Evolutionary conservation across 2,888 invertebrate genomes (phyloP).

Genomic region (Brachylomia viminalis): DNA sequence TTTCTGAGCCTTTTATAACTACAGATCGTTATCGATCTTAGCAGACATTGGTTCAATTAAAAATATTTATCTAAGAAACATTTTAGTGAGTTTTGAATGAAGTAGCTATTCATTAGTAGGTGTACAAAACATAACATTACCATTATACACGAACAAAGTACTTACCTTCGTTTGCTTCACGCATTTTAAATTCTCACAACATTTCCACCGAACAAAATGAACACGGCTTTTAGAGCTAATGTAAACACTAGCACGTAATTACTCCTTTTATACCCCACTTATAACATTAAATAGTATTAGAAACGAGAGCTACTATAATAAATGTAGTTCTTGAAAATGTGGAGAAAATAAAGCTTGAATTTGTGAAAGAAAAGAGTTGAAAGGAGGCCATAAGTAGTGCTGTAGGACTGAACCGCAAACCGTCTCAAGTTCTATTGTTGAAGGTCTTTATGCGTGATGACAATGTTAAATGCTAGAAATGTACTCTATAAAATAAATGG

Average conservation of each 20-base stretch:
- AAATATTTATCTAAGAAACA: not conserved
- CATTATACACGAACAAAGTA: conserved; percentile 18
- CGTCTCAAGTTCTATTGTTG: conserved; percentile 47
- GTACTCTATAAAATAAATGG: not conserved
- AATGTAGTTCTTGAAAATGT: conserved; percentile 37
- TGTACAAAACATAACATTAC: conserved; percentile 2
- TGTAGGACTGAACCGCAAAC: conserved; percentile 16
- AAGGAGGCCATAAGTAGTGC: conserved; percentile 32
- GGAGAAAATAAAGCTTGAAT: conserved; percentile 38
- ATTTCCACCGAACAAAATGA: conserved; percentile 31
- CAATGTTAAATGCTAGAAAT: conserved; percentile 38
- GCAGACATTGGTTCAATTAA: no score
- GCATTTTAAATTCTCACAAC: conserved; percentile 38
- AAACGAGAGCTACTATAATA: conserved; percentile 37
- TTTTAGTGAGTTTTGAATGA: not conserved
- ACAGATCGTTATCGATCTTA: not conserved
- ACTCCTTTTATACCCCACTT: conserved; percentile 42
- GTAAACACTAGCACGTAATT: conserved; percentile 51
- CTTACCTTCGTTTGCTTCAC: conserved; percentile 9
- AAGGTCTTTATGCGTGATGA: conserved; percentile 24
- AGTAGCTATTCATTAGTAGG: not conserved
- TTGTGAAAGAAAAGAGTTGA: conserved; percentile 50
- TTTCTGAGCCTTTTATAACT: not conserved
- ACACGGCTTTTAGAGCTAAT: conserved; percentile 43
- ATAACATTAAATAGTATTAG: conserved; percentile 49